These are phyloP conservation scores for Struthidea cinerea DNA, from an alignment of 2,113 vertebrate species.

Conservation along the genomic window DNA sequence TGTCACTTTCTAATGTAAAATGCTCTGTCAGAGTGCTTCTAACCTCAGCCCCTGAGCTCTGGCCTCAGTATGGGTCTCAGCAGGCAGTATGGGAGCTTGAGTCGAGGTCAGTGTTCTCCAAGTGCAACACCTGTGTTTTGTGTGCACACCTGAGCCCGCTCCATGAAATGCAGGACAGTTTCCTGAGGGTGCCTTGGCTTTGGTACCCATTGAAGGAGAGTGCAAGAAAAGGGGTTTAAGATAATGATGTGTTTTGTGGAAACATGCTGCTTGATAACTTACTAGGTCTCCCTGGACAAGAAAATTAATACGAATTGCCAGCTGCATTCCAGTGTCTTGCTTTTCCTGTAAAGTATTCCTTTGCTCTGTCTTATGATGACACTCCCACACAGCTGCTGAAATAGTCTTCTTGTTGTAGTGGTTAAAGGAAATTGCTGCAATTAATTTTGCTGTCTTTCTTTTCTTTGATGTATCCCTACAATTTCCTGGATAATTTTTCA, in stretches of 20 bases:
- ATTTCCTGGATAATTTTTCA: conserved; percentile 43
- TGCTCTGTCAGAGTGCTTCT: background rate
- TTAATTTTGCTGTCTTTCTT: conserved; percentile 69
- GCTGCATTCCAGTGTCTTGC: conserved; percentile 39
- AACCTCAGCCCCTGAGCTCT: background rate
- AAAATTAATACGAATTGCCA: conserved; percentile 51
- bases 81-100: background rate
- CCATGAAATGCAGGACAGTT: background rate
- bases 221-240: background rate
- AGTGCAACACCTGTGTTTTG: background rate
- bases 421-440: conserved; percentile 67
- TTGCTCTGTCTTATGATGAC: conserved; percentile 42
- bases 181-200: background rate
- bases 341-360: conserved; percentile 48
- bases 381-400: conserved; percentile 67
- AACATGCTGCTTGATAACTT: conserved; percentile 14
- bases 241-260: conserved; percentile 24
- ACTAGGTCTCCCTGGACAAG: conserved; percentile 11
- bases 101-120: background rate
- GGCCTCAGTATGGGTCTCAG: background rate
- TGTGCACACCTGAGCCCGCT: background rate
- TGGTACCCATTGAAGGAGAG: background rate
- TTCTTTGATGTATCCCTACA: conserved; percentile 68
- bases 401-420: conserved; percentile 35
- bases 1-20: background rate